phyloP scores from a whole-genome alignment of 1,140 invertebrate genomes.

The Musca domestica region DNA sequence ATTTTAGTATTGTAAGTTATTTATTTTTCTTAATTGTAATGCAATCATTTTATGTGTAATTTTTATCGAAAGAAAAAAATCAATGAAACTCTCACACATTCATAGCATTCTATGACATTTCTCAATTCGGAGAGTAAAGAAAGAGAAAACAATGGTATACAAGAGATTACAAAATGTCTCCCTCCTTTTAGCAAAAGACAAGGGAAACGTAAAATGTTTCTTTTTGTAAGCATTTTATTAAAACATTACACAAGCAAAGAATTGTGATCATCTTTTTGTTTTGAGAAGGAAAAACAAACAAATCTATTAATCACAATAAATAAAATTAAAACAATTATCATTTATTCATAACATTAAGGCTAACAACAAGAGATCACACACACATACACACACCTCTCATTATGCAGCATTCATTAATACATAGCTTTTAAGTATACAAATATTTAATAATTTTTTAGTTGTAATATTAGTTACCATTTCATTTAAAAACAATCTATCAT shows the following conservation, averaged over 20 bases:
- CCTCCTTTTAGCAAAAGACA: too few relatives aligned
- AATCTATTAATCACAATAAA: too few relatives aligned
- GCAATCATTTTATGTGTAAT: background rate
- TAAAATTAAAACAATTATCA: too few relatives aligned
- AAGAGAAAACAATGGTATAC: too few relatives aligned
- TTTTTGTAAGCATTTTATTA: too few relatives aligned
- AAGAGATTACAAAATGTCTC: too few relatives aligned
- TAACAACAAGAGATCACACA: background rate
- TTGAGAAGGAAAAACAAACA: too few relatives aligned
- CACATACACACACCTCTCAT: background rate
- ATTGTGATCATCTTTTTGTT: too few relatives aligned
- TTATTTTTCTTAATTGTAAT: constrained; percentile 15
- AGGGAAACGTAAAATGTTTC: too few relatives aligned
- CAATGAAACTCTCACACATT: background rate
- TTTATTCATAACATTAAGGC: too few relatives aligned
- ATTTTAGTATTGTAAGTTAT: constrained; percentile 14
- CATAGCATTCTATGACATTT: constrained; percentile 6
- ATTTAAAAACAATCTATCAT: too few relatives aligned
- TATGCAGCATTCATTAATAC: background rate
- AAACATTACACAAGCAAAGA: background rate
- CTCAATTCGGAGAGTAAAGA: background rate
- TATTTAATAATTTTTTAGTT: background rate
- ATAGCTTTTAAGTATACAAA: background rate
- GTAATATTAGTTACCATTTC: background rate
- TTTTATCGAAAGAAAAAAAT: background rate